Percentiles rank a stretch among this genome's conserved stretches.
Conservation (phyloP, 2,888 invertebrate genomes). For the Hofmannophila pseudospretella region DNA sequence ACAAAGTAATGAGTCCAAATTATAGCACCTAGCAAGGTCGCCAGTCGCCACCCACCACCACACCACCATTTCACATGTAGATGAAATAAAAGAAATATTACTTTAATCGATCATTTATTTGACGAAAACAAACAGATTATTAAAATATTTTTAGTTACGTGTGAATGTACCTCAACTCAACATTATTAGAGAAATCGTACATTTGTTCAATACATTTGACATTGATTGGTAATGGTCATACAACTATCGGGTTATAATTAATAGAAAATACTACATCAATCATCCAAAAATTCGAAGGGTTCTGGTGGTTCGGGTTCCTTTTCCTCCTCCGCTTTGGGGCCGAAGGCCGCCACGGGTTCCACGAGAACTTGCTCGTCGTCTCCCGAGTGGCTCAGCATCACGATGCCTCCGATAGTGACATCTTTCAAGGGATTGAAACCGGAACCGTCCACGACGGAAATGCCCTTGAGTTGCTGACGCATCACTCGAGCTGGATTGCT, state of each 20-base stretch:
- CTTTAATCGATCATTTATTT: constrained; percentile 28
- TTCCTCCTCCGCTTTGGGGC: constrained; percentile 94
- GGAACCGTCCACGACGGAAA: constrained; percentile 88
- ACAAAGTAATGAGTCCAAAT: too few species aligned
- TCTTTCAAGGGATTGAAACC: constrained; percentile 94
- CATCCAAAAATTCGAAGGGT: constrained; percentile 97
- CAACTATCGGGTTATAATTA: constrained; percentile 24
- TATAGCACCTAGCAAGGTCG: too few species aligned
- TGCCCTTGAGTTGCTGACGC: constrained; percentile 90
- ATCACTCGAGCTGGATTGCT: constrained; percentile 97
- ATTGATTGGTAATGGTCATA: constrained; percentile 32
- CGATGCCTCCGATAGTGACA: constrained; percentile 95
- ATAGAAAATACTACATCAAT: constrained; percentile 64
- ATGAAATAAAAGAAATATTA: neutral
- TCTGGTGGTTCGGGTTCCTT: constrained; percentile 98
- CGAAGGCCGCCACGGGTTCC: constrained; percentile 94
- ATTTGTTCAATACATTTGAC: constrained; percentile 49
- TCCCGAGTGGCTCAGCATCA: constrained; percentile 93
- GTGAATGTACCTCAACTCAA: constrained; percentile 45
- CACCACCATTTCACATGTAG: too few species aligned
- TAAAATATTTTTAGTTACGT: constrained; percentile 47
- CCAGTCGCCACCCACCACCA: too few species aligned
- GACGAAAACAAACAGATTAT: constrained; percentile 41
- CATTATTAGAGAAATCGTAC: constrained; percentile 36
- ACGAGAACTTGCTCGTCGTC: constrained; percentile 91